A percentile compares a stretch with the other conserved stretches of the same genome.
These are phyloP conservation scores for Limonius californicus DNA, from an alignment of 1,140 invertebrate species.

Conservation along the genomic window DNA sequence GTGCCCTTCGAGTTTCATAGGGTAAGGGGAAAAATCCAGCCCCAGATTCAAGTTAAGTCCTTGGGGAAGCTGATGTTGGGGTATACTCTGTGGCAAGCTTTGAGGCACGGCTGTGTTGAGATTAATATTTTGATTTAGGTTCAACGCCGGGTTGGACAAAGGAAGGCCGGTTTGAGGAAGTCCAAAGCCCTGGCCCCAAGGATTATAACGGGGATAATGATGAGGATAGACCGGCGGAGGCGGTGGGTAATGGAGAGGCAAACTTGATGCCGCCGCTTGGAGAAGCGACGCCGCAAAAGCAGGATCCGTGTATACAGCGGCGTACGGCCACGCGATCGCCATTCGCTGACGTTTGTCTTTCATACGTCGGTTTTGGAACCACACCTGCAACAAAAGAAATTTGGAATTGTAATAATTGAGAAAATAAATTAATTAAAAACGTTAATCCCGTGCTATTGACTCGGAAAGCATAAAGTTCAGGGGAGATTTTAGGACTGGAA, in stretches of 20 bases:
- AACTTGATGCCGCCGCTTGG: slow-evolving; percentile 73
- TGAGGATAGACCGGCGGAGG: slow-evolving; percentile 49
- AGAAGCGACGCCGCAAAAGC: slow-evolving; percentile 86
- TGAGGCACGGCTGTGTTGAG: slow-evolving; percentile 22
- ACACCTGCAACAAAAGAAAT: slow-evolving; percentile 68
- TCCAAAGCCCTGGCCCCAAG: slow-evolving; percentile 47
- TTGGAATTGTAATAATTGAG: slow-evolving; percentile 4
- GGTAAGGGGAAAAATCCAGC: slow-evolving; percentile 35
- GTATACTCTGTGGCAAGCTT: slow-evolving; percentile 17
- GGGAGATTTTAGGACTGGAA: too few relatives aligned
- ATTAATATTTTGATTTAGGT: slow-evolving; percentile 28
- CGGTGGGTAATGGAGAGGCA: slow-evolving; percentile 51
- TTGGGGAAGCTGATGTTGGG: slow-evolving; percentile 25
- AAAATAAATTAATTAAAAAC: too few relatives aligned
- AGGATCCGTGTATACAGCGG: slow-evolving; percentile 88
- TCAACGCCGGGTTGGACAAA: slow-evolving; percentile 29
- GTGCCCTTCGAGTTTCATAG: slow-evolving; percentile 20
- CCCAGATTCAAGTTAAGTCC: slow-evolving; percentile 40
- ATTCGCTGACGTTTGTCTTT: slow-evolving; percentile 95
- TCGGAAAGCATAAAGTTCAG: too few relatives aligned
- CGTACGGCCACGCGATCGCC: slow-evolving; percentile 91
- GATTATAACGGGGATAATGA: slow-evolving; percentile 45
- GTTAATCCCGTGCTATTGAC: too few relatives aligned
- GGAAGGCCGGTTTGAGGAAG: slow-evolving; percentile 33
- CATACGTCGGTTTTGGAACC: slow-evolving; percentile 99